Evolutionary conservation across 2,113 vertebrate genomes (phyloP).

Genomic region (Gallinago jamesoni): DNA sequence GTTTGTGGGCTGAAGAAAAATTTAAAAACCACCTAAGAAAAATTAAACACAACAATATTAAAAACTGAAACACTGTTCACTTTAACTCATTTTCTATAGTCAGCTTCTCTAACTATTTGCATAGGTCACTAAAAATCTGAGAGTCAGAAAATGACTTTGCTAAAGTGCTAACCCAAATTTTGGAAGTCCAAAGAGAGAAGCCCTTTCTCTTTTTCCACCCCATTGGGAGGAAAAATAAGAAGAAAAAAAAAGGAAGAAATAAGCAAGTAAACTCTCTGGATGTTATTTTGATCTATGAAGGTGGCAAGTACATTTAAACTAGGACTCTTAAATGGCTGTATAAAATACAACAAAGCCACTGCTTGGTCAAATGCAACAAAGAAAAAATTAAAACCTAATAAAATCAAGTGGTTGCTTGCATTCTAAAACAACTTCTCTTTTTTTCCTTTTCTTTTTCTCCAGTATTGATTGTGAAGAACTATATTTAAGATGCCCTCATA

Average conservation of each 20-base stretch:
- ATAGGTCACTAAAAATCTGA: background rate
- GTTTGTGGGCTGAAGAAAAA: conserved; percentile 96
- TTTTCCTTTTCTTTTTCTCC: background rate
- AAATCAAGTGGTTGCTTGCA: background rate
- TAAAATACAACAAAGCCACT: background rate
- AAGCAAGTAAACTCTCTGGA: background rate
- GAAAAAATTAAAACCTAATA: background rate
- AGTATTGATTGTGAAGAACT: background rate
- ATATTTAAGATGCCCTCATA: conserved; percentile 21
- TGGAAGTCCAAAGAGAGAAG: background rate
- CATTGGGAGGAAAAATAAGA: background rate
- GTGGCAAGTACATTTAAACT: background rate
- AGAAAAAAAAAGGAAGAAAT: background rate
- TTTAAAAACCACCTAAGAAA: conserved; percentile 92
- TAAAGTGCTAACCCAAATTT: too few species aligned
- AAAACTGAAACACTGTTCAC: background rate
- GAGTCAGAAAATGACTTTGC: background rate
- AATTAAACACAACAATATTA: background rate
- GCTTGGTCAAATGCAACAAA: background rate
- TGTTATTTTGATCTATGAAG: background rate
- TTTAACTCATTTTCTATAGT: background rate
- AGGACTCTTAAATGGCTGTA: background rate
- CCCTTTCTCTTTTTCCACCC: background rate
- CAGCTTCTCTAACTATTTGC: background rate
- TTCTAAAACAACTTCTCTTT: background rate